Evolutionary conservation across 1,140 invertebrate genomes (phyloP), one percentile per base, ranked within the genome.

Genomic region (Aporrectodea caliginosa): DNA sequence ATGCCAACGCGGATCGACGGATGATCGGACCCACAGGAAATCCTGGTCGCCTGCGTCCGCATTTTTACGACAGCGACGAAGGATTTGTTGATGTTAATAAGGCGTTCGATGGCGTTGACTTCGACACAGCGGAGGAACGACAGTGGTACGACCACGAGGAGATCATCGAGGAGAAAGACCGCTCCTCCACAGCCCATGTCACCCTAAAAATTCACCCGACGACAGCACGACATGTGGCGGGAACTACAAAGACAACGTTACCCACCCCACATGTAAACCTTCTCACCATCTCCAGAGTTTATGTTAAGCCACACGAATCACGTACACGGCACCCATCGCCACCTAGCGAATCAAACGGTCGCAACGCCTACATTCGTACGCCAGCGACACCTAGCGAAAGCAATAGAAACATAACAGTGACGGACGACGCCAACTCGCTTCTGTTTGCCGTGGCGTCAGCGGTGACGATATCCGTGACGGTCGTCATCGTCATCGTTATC

Each of bases 401-500:
- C 43, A 22, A 12, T 22, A 22, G 22, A 58, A 58, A 58, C 43
- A 58, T 22, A 6, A 22, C 6, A 58, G 22, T 22, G 43, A 58
- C 43, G 43, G 43, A 58, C 43, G 43, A 58, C 43, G 43, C 43
- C 6, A 58, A 58, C 43, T 58, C 43, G 6, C 6, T 58, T 58
- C 43, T 58, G 43, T 58, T 58, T 22, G 43, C 22, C 22, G 43
- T 58, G 43, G 43, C 43, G 43, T 58, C 43, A 12, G 30, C 75
- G 14, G 78, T 58, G 27, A 75, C 78, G 22, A 79, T 34, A 0
- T 32, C 43, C 0, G 32, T 14, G 30, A 74, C 73, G 34, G 73
- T 79, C 30, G 43, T 79, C 0, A 29, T 79, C 33, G 78, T 71
- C 33, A 71, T 29, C 1, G 31, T 79, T 1, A 31, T 79, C n/a